Evolutionary conservation across 23 tunicate genomes (phyloP), one percentile per base, ranked within the genome.

Genomic region (Halocynthia roretzi): DNA sequence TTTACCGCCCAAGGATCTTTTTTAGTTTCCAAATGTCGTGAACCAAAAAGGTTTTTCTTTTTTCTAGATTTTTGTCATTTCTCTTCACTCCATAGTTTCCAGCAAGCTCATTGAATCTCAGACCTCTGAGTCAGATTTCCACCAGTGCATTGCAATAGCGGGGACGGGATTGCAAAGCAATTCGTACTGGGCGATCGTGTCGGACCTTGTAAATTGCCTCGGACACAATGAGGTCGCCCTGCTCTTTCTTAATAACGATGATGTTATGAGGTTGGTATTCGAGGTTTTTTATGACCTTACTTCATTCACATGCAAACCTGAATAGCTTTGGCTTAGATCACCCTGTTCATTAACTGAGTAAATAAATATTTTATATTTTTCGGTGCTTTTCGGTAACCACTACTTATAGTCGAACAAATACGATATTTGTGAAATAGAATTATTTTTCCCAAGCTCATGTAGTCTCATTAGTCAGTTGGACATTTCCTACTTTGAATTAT

Each of bases 171-270:
- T 83, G 63, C 79, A 60, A 58, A 70, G 54, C 56, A 90, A 93
- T 66, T 89, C 86, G 56, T 96, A 96, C 82, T 96, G 99, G 99
- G 89, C 99, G 11, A 83, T 96, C 7, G 93, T 87, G 64, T 93
- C 94, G 50, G 99, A 96, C 68, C 83, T 89, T 72, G 82, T 85
- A 7, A 96, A 96, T 68, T 83, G 87, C 11, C 58, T 96, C 54
- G 81, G 96, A 51, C 99, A 96, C 58, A 56, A 56, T 56, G 23
- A 52, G 44, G 93, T 86, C 19, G 86, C 86, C 0, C 54, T 52
- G 17, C 50, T 77, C 54, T 80, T 96, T 49, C 74, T 96, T 10
- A 19, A 62, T 12, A 55, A 85, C 55, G 51, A 51, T 53, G 80
- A 83, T 50, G 20, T 86, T 22, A 18, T 90, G 44, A 77, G 67